A percentile compares a stretch with the other conserved stretches of the same genome.
These are phyloP conservation scores for Oryctolagus cuniculus DNA, from an alignment of 2,113 vertebrate species.

Conservation along the genomic window DNA sequence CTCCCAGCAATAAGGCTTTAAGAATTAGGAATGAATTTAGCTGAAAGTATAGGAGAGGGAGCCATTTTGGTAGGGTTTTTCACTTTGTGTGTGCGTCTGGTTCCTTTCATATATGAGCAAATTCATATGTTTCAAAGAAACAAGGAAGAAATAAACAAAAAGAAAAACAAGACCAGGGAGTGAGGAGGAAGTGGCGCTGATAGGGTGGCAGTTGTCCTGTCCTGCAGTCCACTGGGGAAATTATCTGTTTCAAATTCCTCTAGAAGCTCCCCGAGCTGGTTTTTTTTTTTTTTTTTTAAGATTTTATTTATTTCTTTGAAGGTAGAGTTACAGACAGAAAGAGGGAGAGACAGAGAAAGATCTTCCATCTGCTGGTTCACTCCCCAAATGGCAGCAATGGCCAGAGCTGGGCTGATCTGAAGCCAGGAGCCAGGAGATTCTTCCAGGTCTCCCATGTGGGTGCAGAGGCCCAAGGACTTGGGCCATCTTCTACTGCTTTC, in stretches of 20 bases:
- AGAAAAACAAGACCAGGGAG: neutral
- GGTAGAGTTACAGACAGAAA: no score
- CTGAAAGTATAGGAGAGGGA: neutral
- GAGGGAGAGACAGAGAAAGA: no score
- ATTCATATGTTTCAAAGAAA: conserved; percentile 27
- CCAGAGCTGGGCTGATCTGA: no score
- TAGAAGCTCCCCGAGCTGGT: neutral
- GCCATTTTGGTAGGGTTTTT: neutral
- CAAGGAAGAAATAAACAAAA: neutral
- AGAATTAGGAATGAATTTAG: conserved; percentile 2
- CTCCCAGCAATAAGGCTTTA: neutral
- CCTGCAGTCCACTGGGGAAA: neutral
- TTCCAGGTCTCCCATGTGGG: no score
- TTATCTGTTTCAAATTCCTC: conserved; percentile 29
- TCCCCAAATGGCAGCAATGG: no score
- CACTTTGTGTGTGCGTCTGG: neutral
- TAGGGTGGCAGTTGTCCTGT: neutral
- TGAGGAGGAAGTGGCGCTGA: neutral
- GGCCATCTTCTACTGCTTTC: no score
- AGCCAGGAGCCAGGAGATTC: no score
- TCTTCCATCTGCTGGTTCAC: no score
- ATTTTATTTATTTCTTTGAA: no score
- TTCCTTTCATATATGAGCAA: conserved; percentile 4
- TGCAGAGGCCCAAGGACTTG: no score
- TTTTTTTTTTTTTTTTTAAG: no score